Conservation (phyloP, 2,113 vertebrate genomes). For the Illadopsis cleaveri region DNA sequence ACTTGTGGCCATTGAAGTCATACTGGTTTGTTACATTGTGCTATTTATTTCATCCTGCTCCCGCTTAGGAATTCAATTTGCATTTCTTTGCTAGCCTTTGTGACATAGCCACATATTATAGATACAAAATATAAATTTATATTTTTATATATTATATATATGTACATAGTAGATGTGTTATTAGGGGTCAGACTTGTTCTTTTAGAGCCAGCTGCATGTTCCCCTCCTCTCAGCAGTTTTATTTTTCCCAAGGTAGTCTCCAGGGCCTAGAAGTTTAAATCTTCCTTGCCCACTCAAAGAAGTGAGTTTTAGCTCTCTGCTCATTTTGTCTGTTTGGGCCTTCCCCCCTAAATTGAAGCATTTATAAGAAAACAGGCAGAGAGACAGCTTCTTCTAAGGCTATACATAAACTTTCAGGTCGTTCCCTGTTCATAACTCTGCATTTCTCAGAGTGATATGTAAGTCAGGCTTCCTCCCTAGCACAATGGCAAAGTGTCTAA, state of each 20-base stretch:
- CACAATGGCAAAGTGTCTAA: conserved; percentile 11
- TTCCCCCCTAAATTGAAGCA: not conserved
- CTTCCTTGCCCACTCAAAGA: not conserved
- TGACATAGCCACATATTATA: not conserved
- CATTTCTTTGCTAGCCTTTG: not conserved
- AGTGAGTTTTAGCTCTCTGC: not conserved
- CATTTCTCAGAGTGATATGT: not conserved
- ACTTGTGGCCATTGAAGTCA: not conserved
- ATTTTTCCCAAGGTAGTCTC: not conserved
- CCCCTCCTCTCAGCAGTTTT: not conserved
- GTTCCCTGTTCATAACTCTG: not conserved
- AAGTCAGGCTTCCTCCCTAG: not conserved
- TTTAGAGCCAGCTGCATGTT: not conserved
- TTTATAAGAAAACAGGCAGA: not conserved
- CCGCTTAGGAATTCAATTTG: not conserved
- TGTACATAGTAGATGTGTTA: not conserved
- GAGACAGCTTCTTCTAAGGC: not conserved
- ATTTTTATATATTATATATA: not conserved
- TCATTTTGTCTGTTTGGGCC: not conserved
- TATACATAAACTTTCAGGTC: not conserved
- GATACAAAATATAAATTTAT: not conserved
- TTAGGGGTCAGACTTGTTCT: not conserved
- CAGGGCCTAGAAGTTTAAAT: not conserved
- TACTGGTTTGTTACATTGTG: not conserved
- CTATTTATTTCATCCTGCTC: not conserved